Evolutionary conservation across 2,113 vertebrate genomes (phyloP), one percentile per base, ranked within the genome.

Genomic region (Pomatorhinus ruficollis): DNA sequence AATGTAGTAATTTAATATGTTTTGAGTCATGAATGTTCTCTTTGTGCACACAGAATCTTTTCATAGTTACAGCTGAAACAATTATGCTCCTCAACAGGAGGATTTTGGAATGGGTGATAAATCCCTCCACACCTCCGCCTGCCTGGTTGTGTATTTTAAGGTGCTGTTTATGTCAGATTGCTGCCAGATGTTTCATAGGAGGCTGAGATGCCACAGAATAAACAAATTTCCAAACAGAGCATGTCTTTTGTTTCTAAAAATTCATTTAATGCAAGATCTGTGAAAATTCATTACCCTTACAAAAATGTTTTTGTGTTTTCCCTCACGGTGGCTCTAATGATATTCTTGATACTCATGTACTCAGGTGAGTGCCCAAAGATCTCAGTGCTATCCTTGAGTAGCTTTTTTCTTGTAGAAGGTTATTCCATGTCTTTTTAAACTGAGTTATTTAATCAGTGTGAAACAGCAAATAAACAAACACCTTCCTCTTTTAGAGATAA

Each of bases 1-100:
- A 12, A 59, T 70, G 47, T 66, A 75, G 86, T 83, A 3, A 81
- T 77, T 92, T 88, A 90, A 52, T 92, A 77, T 20, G 33, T 83
- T 93, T 96, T 88, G 74, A 72, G 83, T 93, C 86, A 63, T 70
- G 33, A 78, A 16, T 63, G 47, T 86, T 77, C 71, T 90, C 54
- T 65, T 83, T 77, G 68, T 86, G 71, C 35, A 24, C 39, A 42
- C 25, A 52, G 39, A 49, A 54, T 50, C 50, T 90, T 85, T 69
- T 78, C 42, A 39, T 63, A 50, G 71, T 86, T 95, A 77, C 33
- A 83, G 39, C 83, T 88, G 50, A 92, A 95, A 74, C 52, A 66
- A 47, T 86, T 45, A 24, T 2, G 5, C 18, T 61, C 42, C 83
- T 53, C 45, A 86, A 5, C 25, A 31, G 71, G 59, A 72, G 50